Conservation (phyloP, 2,113 vertebrate species). For the Cebidichthys violaceus region DNA sequence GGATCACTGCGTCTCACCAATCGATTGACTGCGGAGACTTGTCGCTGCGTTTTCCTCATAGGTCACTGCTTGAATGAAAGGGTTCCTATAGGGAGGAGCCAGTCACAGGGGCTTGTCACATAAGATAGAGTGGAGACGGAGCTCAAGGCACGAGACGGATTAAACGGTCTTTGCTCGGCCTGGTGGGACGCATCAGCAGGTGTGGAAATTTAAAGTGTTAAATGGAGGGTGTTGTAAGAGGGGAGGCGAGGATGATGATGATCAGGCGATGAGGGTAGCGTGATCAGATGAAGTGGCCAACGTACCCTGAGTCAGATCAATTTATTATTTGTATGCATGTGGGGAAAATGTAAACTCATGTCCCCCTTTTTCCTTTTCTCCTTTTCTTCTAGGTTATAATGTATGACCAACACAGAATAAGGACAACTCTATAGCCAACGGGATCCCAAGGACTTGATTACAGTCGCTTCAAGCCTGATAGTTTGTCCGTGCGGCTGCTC, state of each 20-base stretch:
- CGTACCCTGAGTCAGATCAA: background rate
- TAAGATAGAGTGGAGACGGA: conserved; percentile 27
- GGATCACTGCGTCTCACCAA: background rate
- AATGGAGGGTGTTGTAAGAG: background rate
- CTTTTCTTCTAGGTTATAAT: conserved; percentile 90
- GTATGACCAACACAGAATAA: conserved; percentile 95
- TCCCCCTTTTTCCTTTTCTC: conserved; percentile 2
- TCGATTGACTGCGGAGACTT: conserved; percentile 13
- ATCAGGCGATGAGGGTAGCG: background rate
- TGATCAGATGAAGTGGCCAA: background rate
- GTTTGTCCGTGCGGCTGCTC: conserved; percentile 88
- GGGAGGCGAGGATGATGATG: background rate
- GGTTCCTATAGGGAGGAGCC: conserved; percentile 54
- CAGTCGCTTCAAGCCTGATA: conserved; percentile 98
- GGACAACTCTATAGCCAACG: conserved; percentile 95
- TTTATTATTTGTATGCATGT: background rate
- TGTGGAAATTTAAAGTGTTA: conserved; percentile 39
- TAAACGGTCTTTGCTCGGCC: conserved; percentile 19
- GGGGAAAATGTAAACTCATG: background rate
- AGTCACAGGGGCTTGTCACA: conserved; percentile 29
- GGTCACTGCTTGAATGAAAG: conserved; percentile 23
- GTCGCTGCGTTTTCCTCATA: conserved; percentile 42
- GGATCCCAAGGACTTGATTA: conserved; percentile 92
- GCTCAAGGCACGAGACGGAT: conserved; percentile 40
- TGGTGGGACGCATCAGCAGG: conserved; percentile 42